Base-by-base conservation (phyloP, 2,113 vertebrate species). In the Alethe diademata region DNA sequence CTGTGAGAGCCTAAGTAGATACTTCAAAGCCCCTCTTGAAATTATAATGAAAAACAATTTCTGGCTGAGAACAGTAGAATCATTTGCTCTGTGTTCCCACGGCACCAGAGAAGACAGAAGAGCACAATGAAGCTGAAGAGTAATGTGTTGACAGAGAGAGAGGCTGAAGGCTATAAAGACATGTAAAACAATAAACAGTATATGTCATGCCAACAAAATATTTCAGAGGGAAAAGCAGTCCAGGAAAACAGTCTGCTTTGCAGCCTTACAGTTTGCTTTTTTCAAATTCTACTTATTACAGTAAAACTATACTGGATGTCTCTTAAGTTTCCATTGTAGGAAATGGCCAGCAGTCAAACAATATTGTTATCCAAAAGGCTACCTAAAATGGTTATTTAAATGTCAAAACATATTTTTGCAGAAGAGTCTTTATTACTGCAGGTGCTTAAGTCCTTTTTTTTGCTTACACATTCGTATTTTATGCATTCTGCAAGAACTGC, bases 11-110 rank as follows among this genome's bases (percentile, higher is more conserved):
- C 36, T 90, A 96, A 96, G 96, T 71, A 95, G 90, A 90, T 83
- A 96, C 92, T 97, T 96, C 95, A 97, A 96, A 92, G 90, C 33
- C 43, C 92, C 95, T 93, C 95, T 97, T 96, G 93, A 96, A 96
- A 96, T 96, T 56, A 93, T 93, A 96, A 97, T 97, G 93, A 94
- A 96, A 96, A 97, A 88, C 94, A 96, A 96, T 95, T 96, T 93
- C 85, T 86, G 73, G 75, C 79, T 93, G 82, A 95, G 93, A 96
- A 84, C 71, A 90, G 90, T 80, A 45, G 82, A 94, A 95, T 78
- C 28, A 60, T 93, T 96, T 90, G 75, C 90, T 86, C 94, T 88
- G 36, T 81, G 88, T 96, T 97, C 93, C 93, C 95, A 96, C 88
- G 76, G 88, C 93, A 95, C 83, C 89, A 97, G 57, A 86, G 72